A percentile compares a stretch with the other conserved stretches of the same genome.
phyloP scores from a whole-genome alignment of 2,888 invertebrate species.

The Drosophila engyochracea region DNA sequence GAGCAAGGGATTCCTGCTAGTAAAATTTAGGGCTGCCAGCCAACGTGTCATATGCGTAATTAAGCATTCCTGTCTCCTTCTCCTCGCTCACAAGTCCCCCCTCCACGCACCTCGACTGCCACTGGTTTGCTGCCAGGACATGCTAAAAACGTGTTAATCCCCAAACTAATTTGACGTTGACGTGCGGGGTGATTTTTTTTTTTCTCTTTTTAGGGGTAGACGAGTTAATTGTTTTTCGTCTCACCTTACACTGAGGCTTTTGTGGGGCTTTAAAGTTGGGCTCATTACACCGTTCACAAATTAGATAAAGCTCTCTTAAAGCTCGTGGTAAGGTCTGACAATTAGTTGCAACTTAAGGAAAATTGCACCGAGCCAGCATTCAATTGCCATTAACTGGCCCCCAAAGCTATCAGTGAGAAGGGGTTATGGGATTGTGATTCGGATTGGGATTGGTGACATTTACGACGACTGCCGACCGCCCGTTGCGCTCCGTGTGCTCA shows the following conservation, averaged over 20 bases:
- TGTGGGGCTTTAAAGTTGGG: slow-evolving; percentile 63
- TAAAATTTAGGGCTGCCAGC: slow-evolving; percentile 17
- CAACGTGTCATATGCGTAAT: slow-evolving; percentile 66
- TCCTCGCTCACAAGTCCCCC: neutral
- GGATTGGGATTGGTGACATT: slow-evolving; percentile 21
- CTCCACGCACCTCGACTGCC: neutral
- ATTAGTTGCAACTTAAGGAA: slow-evolving; percentile 50
- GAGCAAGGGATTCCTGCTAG: slow-evolving; percentile 21
- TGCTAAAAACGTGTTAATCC: slow-evolving; percentile 73
- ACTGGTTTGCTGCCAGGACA: slow-evolving; percentile 28
- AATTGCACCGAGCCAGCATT: slow-evolving; percentile 18
- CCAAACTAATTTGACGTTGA: slow-evolving; percentile 72
- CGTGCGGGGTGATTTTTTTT: slow-evolving; percentile 23
- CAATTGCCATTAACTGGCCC: slow-evolving; percentile 24
- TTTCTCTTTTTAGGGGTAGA: slow-evolving; percentile 14
- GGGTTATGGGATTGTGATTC: neutral
- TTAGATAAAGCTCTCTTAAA: slow-evolving; percentile 39
- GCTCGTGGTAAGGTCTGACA: slow-evolving; percentile 39
- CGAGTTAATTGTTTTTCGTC: slow-evolving; percentile 68
- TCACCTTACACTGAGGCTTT: slow-evolving; percentile 57
- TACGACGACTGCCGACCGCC: slow-evolving; percentile 18
- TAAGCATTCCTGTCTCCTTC: slow-evolving; percentile 34
- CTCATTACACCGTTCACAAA: slow-evolving; percentile 58
- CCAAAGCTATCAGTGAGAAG: neutral
- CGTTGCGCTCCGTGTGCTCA: slow-evolving; percentile 57